phyloP scores from a whole-genome alignment of 2,888 invertebrate species.

The Hedya salicella region DNA sequence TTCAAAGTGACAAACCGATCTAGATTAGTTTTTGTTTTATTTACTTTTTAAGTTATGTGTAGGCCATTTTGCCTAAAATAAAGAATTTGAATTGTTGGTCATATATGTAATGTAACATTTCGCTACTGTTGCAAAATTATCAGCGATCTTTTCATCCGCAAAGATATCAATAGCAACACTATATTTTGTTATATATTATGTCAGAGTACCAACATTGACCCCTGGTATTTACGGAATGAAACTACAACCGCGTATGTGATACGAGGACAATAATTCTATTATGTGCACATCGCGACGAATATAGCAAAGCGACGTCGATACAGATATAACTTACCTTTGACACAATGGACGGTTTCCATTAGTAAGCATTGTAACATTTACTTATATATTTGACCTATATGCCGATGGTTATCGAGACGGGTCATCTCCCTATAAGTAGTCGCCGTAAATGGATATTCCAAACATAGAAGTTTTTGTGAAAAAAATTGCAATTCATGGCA shows the following conservation, averaged over 20 bases:
- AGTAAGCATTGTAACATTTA: conserved; percentile 1
- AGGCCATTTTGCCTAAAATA: no score
- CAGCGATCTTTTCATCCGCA: no score
- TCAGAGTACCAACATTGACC: conserved; percentile 8
- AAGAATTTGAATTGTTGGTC: no score
- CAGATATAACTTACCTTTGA: not conserved
- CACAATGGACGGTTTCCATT: not conserved
- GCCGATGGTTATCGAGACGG: not conserved
- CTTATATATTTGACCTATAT: conserved; percentile 12
- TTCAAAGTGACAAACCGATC: no score
- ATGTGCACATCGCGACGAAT: conserved; percentile 15
- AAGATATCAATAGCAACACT: not conserved
- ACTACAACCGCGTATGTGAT: conserved; percentile 5
- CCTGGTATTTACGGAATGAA: conserved; percentile 20
- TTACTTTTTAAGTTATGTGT: no score
- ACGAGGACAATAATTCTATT: conserved; percentile 29
- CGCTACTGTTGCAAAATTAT: no score
- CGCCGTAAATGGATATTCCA: not conserved
- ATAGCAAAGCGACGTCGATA: conserved; percentile 2
- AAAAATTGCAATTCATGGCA: no score
- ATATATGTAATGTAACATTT: no score
- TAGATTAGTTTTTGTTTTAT: no score
- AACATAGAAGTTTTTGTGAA: no score
- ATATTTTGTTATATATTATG: not conserved
- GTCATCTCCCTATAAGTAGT: conserved; percentile 1